A percentile compares a stretch with the other conserved stretches of the same genome.
Evolutionary conservation across 2,797 vertebrate species (phyloP).

Genomic region (Thaleichthys pacificus): DNA sequence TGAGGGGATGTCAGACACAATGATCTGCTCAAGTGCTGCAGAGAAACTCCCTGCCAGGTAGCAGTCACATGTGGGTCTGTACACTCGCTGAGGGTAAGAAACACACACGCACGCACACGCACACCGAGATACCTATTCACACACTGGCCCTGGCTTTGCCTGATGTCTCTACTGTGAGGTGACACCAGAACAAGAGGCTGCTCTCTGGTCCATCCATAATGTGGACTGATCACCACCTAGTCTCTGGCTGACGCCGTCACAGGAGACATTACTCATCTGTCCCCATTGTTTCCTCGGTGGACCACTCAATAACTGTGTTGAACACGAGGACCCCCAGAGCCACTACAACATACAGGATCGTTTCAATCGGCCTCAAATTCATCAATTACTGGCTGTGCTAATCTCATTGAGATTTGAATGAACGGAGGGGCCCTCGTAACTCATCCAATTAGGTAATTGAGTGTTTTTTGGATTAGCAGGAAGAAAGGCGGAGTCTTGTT

Average conservation of each 20-base stretch:
- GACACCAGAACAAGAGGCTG: slow-evolving; percentile 17
- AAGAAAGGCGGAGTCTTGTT: slow-evolving; percentile 47
- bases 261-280: slow-evolving; percentile 37
- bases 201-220: slow-evolving; percentile 13
- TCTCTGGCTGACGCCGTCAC: slow-evolving; percentile 42
- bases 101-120: slow-evolving; percentile 10
- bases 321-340: slow-evolving; percentile 50
- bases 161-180: not conserved
- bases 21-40: slow-evolving; percentile 58
- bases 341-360: slow-evolving; percentile 47
- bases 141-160: not conserved
- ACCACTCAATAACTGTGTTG: slow-evolving; percentile 56
- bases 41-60: slow-evolving; percentile 37
- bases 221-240: slow-evolving; percentile 27
- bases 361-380: slow-evolving; percentile 67
- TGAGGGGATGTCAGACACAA: slow-evolving; percentile 68
- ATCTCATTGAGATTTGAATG: slow-evolving; percentile 71
- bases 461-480: slow-evolving; percentile 65
- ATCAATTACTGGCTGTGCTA: slow-evolving; percentile 69
- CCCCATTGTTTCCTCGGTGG: slow-evolving; percentile 51
- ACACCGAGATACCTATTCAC: not conserved
- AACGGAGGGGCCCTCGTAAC: slow-evolving; percentile 63
- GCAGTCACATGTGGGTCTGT: slow-evolving; percentile 27
- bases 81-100: slow-evolving; percentile 26
- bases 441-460: slow-evolving; percentile 77